Evolutionary conservation across 2,113 vertebrate species (phyloP), one percentile per base, ranked within the genome.

Genomic region (Channa maculata): DNA sequence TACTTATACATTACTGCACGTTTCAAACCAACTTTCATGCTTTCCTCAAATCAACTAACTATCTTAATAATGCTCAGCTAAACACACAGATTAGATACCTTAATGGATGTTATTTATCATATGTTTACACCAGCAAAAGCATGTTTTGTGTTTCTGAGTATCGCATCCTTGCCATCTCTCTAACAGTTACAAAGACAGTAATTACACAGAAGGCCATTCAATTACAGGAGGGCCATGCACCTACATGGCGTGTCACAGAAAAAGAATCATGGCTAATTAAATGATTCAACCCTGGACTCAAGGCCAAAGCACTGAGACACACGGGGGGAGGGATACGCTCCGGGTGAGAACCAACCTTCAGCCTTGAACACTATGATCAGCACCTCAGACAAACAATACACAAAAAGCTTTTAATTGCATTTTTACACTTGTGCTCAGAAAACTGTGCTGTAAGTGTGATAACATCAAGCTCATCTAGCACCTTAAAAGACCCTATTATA

Each of bases 161-260:
- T 46, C 24, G 4, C 53, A 60, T 77, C 58, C 59, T 65, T 48
- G 65, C 73, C 61, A 55, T 82, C 72, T 76, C 60, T 65, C 65
- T 63, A 38, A 54, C 0, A 53, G 59, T 75, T 76, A 91, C 67
- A 87, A 85, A 88, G 79, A 82, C 77, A 88, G 79, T 88, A 92
- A 92, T 93, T 91, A 93, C 75, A 48, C 72, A 71, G 84, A 89
- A 82, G 86, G 86, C 65, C 85, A 80, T 84, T 91, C 83, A 90
- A 89, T 90, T 90, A 91, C 86, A 83, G 60, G 62, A 88, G 85
- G 24, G 82, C 75, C 78, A 3, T 52, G 82, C 89, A 88, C 86
- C 75, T 84, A 80, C 86, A 75, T 15, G 44, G 70, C 66, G 54
- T 41, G 67, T 80, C 46, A 50, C 36, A 34, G 44, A 55, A 79